Conservation (phyloP, 2,797 vertebrate genomes). For the Orientallactaga sibirica region DNA sequence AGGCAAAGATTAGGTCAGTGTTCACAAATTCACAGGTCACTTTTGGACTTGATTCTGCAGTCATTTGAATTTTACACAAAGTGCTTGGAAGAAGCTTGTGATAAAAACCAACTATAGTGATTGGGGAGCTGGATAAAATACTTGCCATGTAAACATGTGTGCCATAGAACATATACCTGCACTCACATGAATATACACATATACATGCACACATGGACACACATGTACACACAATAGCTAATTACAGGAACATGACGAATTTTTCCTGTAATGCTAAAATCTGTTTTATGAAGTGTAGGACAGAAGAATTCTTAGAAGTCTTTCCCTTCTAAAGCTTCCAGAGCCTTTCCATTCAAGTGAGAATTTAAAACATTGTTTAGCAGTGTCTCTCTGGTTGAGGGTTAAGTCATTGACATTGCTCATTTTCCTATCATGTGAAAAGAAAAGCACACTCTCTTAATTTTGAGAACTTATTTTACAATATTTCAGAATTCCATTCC, state of each 20-base stretch:
- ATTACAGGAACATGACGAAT: neutral
- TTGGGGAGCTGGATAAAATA: too few relatives aligned
- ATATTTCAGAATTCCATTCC: neutral
- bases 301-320: too few relatives aligned
- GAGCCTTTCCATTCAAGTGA: too few relatives aligned
- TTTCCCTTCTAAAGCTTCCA: too few relatives aligned
- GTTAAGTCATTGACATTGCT: neutral
- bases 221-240: neutral
- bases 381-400: neutral
- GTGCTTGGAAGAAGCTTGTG: neutral
- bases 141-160: too few relatives aligned
- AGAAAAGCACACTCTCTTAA: slow-evolving; percentile 11
- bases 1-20: slow-evolving; percentile 44
- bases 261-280: neutral
- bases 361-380: neutral
- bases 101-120: neutral
- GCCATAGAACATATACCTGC: too few relatives aligned
- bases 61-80: slow-evolving; percentile 32
- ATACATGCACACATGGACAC: too few relatives aligned
- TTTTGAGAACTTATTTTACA: neutral
- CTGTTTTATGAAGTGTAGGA: neutral
- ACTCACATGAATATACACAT: too few relatives aligned
- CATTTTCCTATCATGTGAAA: neutral
- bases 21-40: slow-evolving; percentile 64
- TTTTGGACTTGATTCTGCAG: slow-evolving; percentile 63